phyloP scores from a whole-genome alignment of 2,113 vertebrate genomes.

The Crotalus horridus region DNA sequence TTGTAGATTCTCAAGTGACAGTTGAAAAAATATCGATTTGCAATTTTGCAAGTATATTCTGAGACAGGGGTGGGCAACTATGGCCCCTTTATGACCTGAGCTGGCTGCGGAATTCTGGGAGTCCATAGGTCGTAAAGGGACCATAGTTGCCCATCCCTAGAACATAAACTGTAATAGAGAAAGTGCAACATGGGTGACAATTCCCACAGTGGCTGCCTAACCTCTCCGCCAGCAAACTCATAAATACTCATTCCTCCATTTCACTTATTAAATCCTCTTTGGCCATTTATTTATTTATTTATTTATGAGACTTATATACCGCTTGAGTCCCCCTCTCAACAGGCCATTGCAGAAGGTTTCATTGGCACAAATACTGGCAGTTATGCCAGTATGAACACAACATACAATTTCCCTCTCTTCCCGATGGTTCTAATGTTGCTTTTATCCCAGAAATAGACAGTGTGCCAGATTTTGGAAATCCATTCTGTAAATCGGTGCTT shows the following conservation, averaged over 20 bases:
- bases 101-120: not conserved
- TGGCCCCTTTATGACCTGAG: not conserved
- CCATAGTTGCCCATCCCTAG: not conserved
- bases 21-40: not conserved
- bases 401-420: not conserved
- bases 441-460: not conserved
- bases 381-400: not conserved
- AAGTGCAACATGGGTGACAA: not conserved
- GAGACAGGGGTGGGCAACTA: not conserved
- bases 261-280: not conserved
- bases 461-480: not conserved
- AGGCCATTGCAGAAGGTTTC: not conserved
- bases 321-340: not conserved
- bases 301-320: too few relatives aligned
- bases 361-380: not conserved
- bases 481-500: not conserved
- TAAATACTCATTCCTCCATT: not conserved
- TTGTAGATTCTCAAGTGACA: not conserved
- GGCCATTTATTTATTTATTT: too few relatives aligned
- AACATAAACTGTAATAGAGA: not conserved
- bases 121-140: not conserved
- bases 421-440: not conserved
- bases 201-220: not conserved
- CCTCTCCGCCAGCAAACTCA: not conserved
- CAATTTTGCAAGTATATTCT: not conserved